These are phyloP conservation scores for Agrochola litura DNA, from an alignment of 2,888 invertebrate genomes.

Conservation along the genomic window DNA sequence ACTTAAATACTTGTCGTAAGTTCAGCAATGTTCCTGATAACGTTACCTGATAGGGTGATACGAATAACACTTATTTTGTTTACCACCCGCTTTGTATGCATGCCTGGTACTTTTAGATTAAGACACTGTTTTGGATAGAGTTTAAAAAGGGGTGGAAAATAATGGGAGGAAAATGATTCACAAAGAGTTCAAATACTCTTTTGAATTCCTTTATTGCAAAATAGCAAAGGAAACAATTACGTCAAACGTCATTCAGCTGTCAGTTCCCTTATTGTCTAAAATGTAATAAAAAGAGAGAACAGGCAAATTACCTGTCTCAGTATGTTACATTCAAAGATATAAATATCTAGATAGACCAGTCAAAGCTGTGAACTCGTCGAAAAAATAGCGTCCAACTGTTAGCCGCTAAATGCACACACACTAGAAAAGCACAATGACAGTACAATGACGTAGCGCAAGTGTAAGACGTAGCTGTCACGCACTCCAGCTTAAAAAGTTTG, in stretches of 20 bases:
- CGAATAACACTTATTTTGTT: constrained; percentile 30
- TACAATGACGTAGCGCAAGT: too few relatives aligned
- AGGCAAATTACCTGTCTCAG: background rate
- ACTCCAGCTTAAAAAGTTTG: too few relatives aligned
- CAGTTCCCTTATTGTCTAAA: background rate
- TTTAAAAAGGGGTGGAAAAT: background rate
- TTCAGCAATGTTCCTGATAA: constrained; percentile 29
- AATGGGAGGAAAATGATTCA: background rate
- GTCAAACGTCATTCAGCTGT: constrained; percentile 29
- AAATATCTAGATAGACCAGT: too few relatives aligned
- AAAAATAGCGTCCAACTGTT: too few relatives aligned
- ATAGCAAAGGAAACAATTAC: background rate
- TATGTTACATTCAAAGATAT: background rate
- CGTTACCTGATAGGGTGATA: constrained; percentile 36
- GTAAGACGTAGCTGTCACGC: too few relatives aligned
- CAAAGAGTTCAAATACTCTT: constrained; percentile 6
- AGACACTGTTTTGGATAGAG: background rate
- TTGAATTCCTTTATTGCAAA: background rate
- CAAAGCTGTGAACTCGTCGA: too few relatives aligned
- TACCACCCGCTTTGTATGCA: constrained; percentile 25
- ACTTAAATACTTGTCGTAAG: constrained; percentile 46
- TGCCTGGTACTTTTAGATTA: constrained; percentile 18
- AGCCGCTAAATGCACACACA: too few relatives aligned
- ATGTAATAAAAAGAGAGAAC: background rate
- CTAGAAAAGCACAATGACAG: too few relatives aligned